Conservation (phyloP, 2,113 vertebrate genomes). For the Oncorhynchus gorbuscha region DNA sequence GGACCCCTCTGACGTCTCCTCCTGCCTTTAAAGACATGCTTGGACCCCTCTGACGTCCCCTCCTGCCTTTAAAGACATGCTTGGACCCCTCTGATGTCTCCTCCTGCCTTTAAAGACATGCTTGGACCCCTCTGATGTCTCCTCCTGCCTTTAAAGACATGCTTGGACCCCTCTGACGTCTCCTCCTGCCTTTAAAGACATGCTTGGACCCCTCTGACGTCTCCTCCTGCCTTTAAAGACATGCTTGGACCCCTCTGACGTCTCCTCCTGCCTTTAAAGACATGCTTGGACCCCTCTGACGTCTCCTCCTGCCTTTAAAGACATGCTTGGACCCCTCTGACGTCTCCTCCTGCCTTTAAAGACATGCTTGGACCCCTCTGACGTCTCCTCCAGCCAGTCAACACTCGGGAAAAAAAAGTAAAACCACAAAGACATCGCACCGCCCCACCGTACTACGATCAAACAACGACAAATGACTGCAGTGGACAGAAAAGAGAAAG, state of each 20-base stretch:
- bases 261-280: not conserved
- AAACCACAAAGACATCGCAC: not conserved
- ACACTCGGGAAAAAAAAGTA: slow-evolving; percentile 10
- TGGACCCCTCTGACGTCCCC: not conserved
- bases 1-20: not conserved
- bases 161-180: not conserved
- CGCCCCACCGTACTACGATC: slow-evolving; percentile 37
- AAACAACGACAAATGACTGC: slow-evolving; percentile 45
- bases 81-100: not conserved
- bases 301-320: not conserved
- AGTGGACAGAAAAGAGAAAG: not conserved
- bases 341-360: not conserved
- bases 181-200: not conserved
- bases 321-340: not conserved
- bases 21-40: not conserved
- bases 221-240: not conserved
- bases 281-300: not conserved
- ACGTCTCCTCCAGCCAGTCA: not conserved
- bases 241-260: not conserved
- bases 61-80: not conserved
- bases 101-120: not conserved
- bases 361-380: not conserved
- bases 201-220: not conserved
- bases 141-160: not conserved
- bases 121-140: not conserved